Base-by-base conservation (phyloP, 1,140 invertebrate species). In the Magallana ariakensis region DNA sequence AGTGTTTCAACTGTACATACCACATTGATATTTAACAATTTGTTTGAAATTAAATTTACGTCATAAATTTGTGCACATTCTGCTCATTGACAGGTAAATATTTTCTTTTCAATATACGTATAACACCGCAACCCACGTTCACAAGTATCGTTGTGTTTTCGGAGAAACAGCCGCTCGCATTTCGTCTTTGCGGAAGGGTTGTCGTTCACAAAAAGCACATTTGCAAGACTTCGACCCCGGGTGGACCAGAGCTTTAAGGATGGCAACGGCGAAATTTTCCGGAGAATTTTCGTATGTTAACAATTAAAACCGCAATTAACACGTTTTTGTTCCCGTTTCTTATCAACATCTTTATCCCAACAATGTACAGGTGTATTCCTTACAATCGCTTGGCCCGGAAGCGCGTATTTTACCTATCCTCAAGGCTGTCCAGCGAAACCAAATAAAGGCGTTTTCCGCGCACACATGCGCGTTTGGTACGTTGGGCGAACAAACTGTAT, bases 231-330 rank as follows among this genome's bases (percentile, higher is more conserved):
- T 75, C 22, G 66, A 75, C 66, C 66, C 33, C 19, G 66, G 66
- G 66, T 75, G 66, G 66, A 75, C 66, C 66, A 75, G 66, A 75
- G 26, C 13, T 5, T 13, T 19, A 13, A 75, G 22, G 66, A 75
- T 75, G 66, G 33, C 66, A 75, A 75, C 66, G 4, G 22, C 9
- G 33, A 75, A 33, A 75, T 75, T 26, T 75, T 19, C 22, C 66
- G 66, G 66, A 75, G 19, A 75, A 75, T 26, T 13, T 13, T 33
- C 22, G 22, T 75, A 26, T 26, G 19, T 75, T 75, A 10, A 19
- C 66, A 75, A 75, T 75, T 75, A 75, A 75, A 75, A 13, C 66
- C 11, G 66, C 66, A 75, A 75, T 75, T 75, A 75, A 75, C 66
- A 75, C 66, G 33, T 75, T 75, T 26, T 75, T 75, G 66, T 26